A percentile compares a stretch with the other conserved stretches of the same genome.
These are phyloP conservation scores for Pristionchus arcanus DNA, from an alignment of 2,888 invertebrate genomes.

Conservation along the genomic window DNA sequence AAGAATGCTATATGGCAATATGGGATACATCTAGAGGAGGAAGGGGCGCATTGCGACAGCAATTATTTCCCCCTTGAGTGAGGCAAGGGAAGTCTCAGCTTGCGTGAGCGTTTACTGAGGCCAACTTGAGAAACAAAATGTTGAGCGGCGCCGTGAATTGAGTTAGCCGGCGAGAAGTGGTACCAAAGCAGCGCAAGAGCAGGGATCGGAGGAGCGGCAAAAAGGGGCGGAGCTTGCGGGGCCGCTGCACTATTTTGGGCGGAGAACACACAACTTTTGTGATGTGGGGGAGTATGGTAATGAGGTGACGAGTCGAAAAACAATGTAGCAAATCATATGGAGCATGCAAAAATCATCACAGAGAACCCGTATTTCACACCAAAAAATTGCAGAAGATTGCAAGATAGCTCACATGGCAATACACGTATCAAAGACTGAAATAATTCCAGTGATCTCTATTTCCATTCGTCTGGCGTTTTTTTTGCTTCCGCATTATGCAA, in stretches of 20 bases:
- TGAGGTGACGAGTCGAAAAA: neutral
- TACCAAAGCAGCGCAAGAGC: neutral
- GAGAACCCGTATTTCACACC: neutral
- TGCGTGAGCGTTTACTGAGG: neutral
- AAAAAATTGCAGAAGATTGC: neutral
- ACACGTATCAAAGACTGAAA: too few relatives aligned
- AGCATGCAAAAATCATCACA: neutral
- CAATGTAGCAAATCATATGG: neutral
- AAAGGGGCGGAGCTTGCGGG: neutral
- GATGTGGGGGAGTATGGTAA: neutral
- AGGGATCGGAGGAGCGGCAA: neutral
- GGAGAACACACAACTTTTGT: neutral
- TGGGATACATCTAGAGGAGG: neutral
- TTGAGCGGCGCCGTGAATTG: neutral
- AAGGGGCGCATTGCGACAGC: constrained; percentile 19
- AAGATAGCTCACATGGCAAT: too few relatives aligned
- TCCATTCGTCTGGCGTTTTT: neutral
- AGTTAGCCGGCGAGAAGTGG: neutral
- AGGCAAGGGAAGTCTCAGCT: neutral
- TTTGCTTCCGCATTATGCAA: neutral
- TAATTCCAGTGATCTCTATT: neutral
- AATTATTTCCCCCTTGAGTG: constrained; percentile 2
- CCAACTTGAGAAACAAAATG: constrained; percentile 1
- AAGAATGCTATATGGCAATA: constrained; percentile 1
- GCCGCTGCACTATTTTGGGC: neutral